phyloP scores from a whole-genome alignment of 2,113 vertebrate species.

The Neolamprologus fasciatus region DNA sequence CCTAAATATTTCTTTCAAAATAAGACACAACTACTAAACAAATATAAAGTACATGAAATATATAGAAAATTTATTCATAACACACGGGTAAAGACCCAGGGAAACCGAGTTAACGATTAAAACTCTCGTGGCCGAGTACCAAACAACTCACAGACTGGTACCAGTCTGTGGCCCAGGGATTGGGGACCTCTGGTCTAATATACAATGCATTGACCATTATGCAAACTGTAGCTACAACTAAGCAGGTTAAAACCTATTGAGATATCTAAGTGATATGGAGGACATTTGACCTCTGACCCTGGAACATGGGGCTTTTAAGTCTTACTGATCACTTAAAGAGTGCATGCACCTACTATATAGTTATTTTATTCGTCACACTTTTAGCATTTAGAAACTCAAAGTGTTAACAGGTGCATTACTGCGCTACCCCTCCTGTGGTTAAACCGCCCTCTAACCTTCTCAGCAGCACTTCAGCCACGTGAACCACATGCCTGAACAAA shows the following conservation, averaged over 20 bases:
- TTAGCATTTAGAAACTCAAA: not conserved
- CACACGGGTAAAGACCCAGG: fast-evolving
- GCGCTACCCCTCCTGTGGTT: not conserved
- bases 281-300: not conserved
- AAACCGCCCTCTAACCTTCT: not conserved
- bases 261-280: not conserved
- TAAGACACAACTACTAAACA: not conserved
- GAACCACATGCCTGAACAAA: not conserved
- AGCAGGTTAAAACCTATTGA: not conserved
- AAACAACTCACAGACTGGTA: fast-evolving
- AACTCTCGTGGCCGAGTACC: fast-evolving
- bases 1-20: not conserved
- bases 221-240: not conserved
- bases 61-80: not conserved
- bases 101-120: fast-evolving
- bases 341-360: not conserved
- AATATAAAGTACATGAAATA: not conserved
- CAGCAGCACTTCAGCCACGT: not conserved
- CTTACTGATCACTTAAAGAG: not conserved
- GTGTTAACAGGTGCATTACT: not conserved
- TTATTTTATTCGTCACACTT: not conserved
- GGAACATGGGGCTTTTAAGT: not conserved
- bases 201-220: fast-evolving
- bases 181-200: not conserved
- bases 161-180: fast-evolving